Evolutionary conservation across 2,888 invertebrate genomes (phyloP).

Genomic region (Protodeltote pygarga): DNA sequence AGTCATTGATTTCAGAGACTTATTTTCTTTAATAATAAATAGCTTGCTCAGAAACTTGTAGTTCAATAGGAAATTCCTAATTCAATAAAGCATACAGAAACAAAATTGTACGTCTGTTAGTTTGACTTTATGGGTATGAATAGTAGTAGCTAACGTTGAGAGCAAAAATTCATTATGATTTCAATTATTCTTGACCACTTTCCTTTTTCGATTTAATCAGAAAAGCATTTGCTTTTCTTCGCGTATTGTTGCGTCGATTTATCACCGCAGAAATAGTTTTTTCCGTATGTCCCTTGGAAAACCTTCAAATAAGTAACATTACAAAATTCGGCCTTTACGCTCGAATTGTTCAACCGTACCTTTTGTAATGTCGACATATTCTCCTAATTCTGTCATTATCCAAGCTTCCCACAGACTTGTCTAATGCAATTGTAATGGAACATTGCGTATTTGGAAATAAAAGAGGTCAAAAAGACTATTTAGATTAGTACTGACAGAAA

Average conservation of each 20-base stretch:
- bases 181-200: too few relatives aligned
- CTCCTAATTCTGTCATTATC: constrained; percentile 34
- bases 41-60: too few relatives aligned
- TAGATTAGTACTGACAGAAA: constrained; percentile 5
- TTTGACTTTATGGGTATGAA: too few relatives aligned
- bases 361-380: constrained; percentile 25
- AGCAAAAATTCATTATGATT: too few relatives aligned
- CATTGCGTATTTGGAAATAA: constrained; percentile 14
- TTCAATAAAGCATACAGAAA: too few relatives aligned
- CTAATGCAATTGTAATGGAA: constrained; percentile 21
- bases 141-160: too few relatives aligned
- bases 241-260: too few relatives aligned
- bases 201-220: too few relatives aligned
- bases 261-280: neutral
- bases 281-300: constrained; percentile 21
- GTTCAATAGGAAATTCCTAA: too few relatives aligned
- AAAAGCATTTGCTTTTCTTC: neutral
- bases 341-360: constrained; percentile 21
- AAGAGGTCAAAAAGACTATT: neutral
- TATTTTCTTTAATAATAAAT: too few relatives aligned
- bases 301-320: constrained; percentile 19
- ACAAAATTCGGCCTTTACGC: constrained; percentile 41
- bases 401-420: constrained; percentile 28
- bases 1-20: too few relatives aligned
- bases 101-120: too few relatives aligned